Evolutionary conservation across 2,797 vertebrate genomes (phyloP).

Genomic region (Podarcis lilfordi): DNA sequence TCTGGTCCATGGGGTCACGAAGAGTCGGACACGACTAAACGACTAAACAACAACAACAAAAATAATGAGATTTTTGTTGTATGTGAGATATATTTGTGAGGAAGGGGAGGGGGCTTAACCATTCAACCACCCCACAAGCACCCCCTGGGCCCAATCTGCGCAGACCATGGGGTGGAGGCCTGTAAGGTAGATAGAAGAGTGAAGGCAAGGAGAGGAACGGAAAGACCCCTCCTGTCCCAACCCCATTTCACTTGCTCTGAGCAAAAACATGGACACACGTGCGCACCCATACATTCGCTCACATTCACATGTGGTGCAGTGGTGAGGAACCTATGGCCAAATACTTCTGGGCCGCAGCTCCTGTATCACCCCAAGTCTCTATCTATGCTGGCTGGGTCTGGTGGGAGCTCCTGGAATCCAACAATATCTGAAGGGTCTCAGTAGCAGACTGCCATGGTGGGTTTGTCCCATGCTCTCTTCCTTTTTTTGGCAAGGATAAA

Average conservation of each 20-base stretch:
- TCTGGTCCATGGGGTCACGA: too few relatives aligned
- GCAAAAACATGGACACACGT: neutral
- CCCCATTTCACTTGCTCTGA: neutral
- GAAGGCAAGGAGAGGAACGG: neutral
- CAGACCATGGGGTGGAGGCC: too few relatives aligned
- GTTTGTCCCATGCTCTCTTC: neutral
- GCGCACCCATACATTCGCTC: neutral
- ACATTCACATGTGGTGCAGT: neutral
- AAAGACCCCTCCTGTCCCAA: neutral
- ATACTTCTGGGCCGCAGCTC: neutral
- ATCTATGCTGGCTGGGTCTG: too few relatives aligned
- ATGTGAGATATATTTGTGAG: too few relatives aligned
- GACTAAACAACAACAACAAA: too few relatives aligned
- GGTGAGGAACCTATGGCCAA: too few relatives aligned
- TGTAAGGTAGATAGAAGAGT: neutral
- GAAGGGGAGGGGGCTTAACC: neutral
- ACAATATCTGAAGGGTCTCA: too few relatives aligned
- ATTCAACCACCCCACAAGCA: neutral
- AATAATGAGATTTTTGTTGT: neutral
- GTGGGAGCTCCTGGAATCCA: too few relatives aligned
- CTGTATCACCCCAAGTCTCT: too few relatives aligned
- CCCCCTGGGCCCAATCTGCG: neutral
- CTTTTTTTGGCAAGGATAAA: neutral
- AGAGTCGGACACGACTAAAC: too few relatives aligned
- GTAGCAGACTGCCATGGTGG: neutral